phyloP scores from a whole-genome alignment of 35 echinoderm and acorn worm genomes.

The Diadema setosum region DNA sequence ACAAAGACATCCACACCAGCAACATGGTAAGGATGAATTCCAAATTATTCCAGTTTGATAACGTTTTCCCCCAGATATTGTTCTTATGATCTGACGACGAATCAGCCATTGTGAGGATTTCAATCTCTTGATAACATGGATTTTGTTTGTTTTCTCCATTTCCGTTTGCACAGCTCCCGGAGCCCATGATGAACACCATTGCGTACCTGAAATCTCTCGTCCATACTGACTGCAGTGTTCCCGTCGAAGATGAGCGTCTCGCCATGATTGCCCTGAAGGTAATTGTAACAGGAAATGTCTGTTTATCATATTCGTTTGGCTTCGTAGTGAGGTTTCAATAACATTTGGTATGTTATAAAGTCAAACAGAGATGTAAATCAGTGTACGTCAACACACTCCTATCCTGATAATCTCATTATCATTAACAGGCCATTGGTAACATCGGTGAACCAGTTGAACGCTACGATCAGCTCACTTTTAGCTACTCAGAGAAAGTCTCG shows the following conservation, averaged over 20 bases:
- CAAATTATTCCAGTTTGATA: too few relatives aligned
- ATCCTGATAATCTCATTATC: too few relatives aligned
- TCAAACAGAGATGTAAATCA: too few relatives aligned
- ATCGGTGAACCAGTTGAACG: slow-evolving; percentile 78
- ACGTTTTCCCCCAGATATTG: too few relatives aligned
- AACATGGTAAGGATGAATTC: background rate
- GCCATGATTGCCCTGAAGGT: slow-evolving; percentile 89
- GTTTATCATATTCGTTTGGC: background rate
- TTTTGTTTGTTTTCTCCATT: background rate
- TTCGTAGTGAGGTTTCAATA: too few relatives aligned
- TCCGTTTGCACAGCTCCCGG: slow-evolving; percentile 64
- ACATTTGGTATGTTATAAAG: too few relatives aligned
- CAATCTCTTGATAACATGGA: background rate
- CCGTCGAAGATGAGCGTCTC: slow-evolving; percentile 44
- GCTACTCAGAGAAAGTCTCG: slow-evolving; percentile 43
- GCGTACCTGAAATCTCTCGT: slow-evolving; percentile 67
- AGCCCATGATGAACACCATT: slow-evolving; percentile 35
- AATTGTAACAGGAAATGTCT: background rate
- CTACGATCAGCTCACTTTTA: slow-evolving; percentile 48
- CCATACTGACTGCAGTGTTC: slow-evolving; percentile 66
- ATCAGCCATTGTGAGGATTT: background rate
- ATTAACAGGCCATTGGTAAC: slow-evolving; percentile 89
- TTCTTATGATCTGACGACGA: background rate
- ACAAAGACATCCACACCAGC: slow-evolving; percentile 38
- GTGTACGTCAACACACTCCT: too few relatives aligned